These are phyloP conservation scores for Nautilus pompilius DNA, from an alignment of 1,140 invertebrate genomes.

Conservation along the genomic window DNA sequence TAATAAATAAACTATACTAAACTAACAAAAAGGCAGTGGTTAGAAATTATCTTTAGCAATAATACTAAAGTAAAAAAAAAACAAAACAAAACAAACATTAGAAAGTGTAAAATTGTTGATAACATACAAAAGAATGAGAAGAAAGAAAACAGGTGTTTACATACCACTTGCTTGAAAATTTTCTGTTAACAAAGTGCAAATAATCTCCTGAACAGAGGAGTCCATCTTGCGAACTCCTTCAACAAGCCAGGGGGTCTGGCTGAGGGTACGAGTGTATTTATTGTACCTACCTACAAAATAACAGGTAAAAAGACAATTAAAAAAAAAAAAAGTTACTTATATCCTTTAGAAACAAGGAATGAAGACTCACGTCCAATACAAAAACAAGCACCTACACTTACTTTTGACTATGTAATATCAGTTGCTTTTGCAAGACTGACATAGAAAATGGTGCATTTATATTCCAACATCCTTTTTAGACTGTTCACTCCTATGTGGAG, in stretches of 20 bases:
- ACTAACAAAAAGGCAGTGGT: too few relatives aligned
- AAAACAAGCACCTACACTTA: background rate
- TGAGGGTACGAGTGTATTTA: constrained; percentile 80
- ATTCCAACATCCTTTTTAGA: too few relatives aligned
- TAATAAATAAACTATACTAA: too few relatives aligned
- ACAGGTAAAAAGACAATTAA: background rate
- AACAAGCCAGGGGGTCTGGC: constrained; percentile 92
- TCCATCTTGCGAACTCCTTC: constrained; percentile 77
- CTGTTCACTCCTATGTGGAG: too few relatives aligned
- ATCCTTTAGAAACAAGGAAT: background rate
- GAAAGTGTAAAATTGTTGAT: background rate
- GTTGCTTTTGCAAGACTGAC: too few relatives aligned
- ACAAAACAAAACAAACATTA: too few relatives aligned
- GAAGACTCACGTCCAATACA: background rate
- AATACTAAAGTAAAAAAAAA: too few relatives aligned
- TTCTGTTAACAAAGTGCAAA: constrained; percentile 64
- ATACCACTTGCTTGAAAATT: constrained; percentile 58
- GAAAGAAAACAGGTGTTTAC: constrained; percentile 26
- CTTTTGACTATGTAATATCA: too few relatives aligned
- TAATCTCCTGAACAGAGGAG: constrained; percentile 86
- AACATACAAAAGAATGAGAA: background rate
- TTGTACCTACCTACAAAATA: constrained; percentile 70
- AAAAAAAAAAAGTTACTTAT: background rate
- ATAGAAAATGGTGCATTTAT: too few relatives aligned
- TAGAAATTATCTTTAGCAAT: too few relatives aligned